Base-by-base conservation (phyloP, 1,140 invertebrate species). In the Drosophila simulans region DNA sequence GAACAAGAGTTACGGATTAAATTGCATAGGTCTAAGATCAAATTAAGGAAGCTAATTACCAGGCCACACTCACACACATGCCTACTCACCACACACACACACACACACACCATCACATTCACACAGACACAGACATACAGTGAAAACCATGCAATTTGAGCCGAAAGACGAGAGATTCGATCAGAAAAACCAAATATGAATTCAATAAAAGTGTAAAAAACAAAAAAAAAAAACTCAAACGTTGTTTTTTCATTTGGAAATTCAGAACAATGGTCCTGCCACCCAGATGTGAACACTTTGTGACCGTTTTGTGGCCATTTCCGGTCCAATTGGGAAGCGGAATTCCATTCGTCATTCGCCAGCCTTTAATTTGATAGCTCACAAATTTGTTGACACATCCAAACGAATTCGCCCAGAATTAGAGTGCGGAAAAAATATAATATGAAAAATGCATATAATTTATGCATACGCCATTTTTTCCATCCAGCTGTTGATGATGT, bases 161-260 rank as follows among this genome's bases (percentile, higher is more conserved):
- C 34, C 51, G 35, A 53, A 73, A 60, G 25, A 35, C 45, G 46
- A 43, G 45, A 64, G 59, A 64, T 64, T 66, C 59, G 34, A 64
- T 42, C 59, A 64, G 52, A 34, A 63, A 74, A 62, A 64, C 52
- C 34, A 78, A 76, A 62, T 76, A 76, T 76, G 57, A 77, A 68
- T 77, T 77, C 75, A 77, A 77, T 77, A 76, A 76, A 77, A 56
- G 73, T 77, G 75, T 77, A 60, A 77, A 69, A 78, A 75, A 75
- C 27, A 70, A 51, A 71, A 74, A 76, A 76, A 75, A 35, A 74
- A 71, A 71, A 70, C 37, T 27, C 37, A 58, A 73, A 20, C n/a
- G 15, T 17, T 54, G 70, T 31, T 55, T 74, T 62, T 74, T 49
- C 34, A 43, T 60, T 70, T 70, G 20, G 5, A 20, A 20, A 10